phyloP scores from a whole-genome alignment of 2,797 vertebrate genomes.

The Xenentodon cancila region DNA sequence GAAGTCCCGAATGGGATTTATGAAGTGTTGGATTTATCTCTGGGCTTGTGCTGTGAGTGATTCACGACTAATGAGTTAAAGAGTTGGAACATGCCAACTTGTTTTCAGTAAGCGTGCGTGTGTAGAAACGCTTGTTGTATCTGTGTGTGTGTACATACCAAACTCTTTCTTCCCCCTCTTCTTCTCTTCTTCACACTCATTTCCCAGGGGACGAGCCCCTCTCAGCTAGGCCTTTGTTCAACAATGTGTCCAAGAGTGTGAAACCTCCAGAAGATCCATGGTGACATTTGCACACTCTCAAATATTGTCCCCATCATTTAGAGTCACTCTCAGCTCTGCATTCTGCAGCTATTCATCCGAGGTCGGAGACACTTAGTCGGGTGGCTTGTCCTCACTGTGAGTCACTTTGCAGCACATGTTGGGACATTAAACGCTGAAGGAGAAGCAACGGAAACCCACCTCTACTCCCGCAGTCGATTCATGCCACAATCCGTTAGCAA shows the following conservation, averaged over 20 bases:
- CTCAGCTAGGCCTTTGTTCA: slow-evolving; percentile 35
- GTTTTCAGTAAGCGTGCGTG: background rate
- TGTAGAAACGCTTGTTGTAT: background rate
- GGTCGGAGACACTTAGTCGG: slow-evolving; percentile 41
- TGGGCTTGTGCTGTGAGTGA: slow-evolving; percentile 50
- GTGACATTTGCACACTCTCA: slow-evolving; percentile 64
- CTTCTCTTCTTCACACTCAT: slow-evolving; percentile 17
- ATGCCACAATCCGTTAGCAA: too few relatives aligned
- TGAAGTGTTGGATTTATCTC: slow-evolving; percentile 61
- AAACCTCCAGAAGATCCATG: slow-evolving; percentile 72
- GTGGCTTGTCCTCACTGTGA: slow-evolving; percentile 14
- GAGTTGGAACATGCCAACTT: slow-evolving; percentile 15
- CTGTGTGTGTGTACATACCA: background rate
- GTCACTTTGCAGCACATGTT: slow-evolving; percentile 25
- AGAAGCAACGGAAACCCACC: slow-evolving; percentile 12
- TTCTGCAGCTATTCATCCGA: slow-evolving; percentile 26
- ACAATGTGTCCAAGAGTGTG: slow-evolving; percentile 50
- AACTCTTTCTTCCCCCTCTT: too few relatives aligned
- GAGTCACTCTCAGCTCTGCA: slow-evolving; percentile 34
- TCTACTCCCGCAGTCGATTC: background rate
- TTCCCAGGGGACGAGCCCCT: slow-evolving; percentile 44
- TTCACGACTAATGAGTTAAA: slow-evolving; percentile 57
- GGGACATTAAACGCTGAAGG: too few relatives aligned
- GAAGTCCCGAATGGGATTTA: slow-evolving; percentile 50
- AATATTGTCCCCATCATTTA: slow-evolving; percentile 54